Base-by-base conservation (phyloP, 2,888 invertebrate species). In the Antitype chi region DNA sequence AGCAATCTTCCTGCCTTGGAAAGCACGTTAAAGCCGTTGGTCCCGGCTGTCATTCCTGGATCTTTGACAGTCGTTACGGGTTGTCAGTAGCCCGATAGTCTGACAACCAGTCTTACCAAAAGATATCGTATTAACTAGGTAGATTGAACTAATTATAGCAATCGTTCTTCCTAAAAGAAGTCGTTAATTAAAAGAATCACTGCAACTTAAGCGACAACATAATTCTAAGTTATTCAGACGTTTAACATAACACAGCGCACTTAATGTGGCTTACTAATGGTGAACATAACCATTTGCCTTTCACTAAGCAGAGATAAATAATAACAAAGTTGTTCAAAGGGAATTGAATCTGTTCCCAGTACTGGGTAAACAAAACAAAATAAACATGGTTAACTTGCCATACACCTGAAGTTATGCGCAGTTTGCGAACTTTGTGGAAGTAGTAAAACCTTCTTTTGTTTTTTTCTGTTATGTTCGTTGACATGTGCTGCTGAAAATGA, bases 331-430 rank as follows among this genome's bases (percentile, higher is more conserved):
- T 88, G 85, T 86, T 86, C 85, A 90, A 89, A 86, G 85, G 80
- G 86, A 90, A 88, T 89, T 86, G 80, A 89, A 89, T 78, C 75
- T 79, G 85, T 91, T 89, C 89, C 85, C 79, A 66, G 88, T 89
- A 89, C 85, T 87, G 79, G 84, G 85, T 88, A 90, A 89, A 90
- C 87, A 89, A 89, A 89, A 87, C 88, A 87, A 89, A 90, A 90
- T 85, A 90, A 92, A 91, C 88, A 84, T 78, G 76, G 83, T 87
- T 83, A 80, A 80, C 77, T 75, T 53, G 67, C 70, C 63, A 67
- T 74, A 79, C 68, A 79, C 68, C 64, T 70, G 62, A 78, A 80
- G 76, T 71, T 80, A 72, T 63, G 76, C 74, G 52, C 69, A 38
- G 67, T 62, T 66, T 70, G 80, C 74, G 20, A 79, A 38, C 47